Percentiles rank a stretch among this genome's conserved stretches.
phyloP scores from a whole-genome alignment of 2,888 invertebrate species.

The Eupithecia vulgata region DNA sequence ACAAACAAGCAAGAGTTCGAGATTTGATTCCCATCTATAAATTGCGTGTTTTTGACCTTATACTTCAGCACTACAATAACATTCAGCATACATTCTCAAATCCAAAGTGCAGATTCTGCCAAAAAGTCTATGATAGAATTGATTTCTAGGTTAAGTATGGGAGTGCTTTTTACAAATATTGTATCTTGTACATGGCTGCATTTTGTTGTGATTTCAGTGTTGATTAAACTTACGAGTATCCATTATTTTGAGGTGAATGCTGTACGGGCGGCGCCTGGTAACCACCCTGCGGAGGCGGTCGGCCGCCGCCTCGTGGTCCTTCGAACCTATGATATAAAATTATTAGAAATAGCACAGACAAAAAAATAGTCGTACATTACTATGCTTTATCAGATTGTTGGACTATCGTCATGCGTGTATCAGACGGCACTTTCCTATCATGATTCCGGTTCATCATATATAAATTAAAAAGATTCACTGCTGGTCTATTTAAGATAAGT shows the following conservation, averaged over 20 bases:
- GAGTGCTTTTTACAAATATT: not conserved
- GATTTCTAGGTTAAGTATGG: too few species aligned
- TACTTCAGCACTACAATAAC: too few species aligned
- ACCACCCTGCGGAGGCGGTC: slow-evolving; percentile 59
- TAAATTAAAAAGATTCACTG: not conserved
- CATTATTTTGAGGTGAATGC: slow-evolving; percentile 65
- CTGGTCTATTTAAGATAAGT: not conserved
- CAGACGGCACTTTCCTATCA: slow-evolving; percentile 84
- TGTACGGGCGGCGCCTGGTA: slow-evolving; percentile 66
- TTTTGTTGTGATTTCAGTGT: not conserved
- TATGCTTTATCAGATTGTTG: slow-evolving; percentile 55
- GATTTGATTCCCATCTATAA: too few species aligned
- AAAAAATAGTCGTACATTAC: not conserved
- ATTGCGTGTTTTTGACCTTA: too few species aligned
- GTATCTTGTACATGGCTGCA: not conserved
- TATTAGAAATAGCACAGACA: not conserved
- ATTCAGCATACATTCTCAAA: too few species aligned
- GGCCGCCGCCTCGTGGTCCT: slow-evolving; percentile 65
- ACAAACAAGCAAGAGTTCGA: too few species aligned
- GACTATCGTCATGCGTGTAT: slow-evolving; percentile 77
- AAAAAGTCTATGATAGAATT: too few species aligned
- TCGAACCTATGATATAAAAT: slow-evolving; percentile 61
- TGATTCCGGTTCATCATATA: slow-evolving; percentile 76
- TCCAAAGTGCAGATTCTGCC: too few species aligned
- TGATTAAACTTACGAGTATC: slow-evolving; percentile 66